Conservation (phyloP, 2,113 vertebrate genomes). For the Lophura nycthemera region DNA sequence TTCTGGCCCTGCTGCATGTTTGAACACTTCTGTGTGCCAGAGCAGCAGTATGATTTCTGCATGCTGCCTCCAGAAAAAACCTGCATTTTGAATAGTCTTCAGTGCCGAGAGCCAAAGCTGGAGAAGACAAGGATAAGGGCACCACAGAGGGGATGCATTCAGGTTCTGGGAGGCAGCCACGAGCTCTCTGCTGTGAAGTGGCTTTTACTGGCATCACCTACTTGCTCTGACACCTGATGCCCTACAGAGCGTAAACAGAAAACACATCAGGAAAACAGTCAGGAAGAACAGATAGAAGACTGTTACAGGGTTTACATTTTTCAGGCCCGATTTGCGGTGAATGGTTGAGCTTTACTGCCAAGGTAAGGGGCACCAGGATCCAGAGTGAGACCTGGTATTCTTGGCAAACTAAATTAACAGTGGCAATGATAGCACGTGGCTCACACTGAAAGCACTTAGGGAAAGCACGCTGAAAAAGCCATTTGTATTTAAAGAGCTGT, state of each 20-base stretch:
- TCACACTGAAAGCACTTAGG: neutral
- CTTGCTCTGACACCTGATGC: conserved; percentile 51
- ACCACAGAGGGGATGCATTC: conserved; percentile 47
- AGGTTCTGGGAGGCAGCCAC: conserved; percentile 41
- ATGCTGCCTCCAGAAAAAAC: conserved; percentile 52
- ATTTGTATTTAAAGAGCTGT: neutral
- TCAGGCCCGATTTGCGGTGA: conserved; percentile 37
- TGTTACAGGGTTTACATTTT: conserved; percentile 57
- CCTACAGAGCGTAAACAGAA: conserved; percentile 51
- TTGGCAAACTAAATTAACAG: neutral
- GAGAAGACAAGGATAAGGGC: conserved; percentile 57
- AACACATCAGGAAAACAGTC: conserved; percentile 11
- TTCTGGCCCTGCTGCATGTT: conserved; percentile 40
- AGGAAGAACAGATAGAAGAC: conserved; percentile 44
- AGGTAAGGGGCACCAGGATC: neutral
- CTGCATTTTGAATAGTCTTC: conserved; percentile 40
- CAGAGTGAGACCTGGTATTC: conserved; percentile 8
- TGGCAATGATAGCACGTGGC: neutral
- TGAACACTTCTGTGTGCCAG: conserved; percentile 52
- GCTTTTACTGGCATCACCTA: conserved; percentile 62
- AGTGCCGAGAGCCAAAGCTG: neutral
- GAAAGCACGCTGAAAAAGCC: neutral
- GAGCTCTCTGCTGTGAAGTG: conserved; percentile 39
- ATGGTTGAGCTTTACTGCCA: neutral
- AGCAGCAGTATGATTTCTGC: conserved; percentile 38